Percentiles rank a stretch among this genome's conserved stretches.
Conservation (phyloP, 2,888 invertebrate genomes). For the Mantis religiosa region DNA sequence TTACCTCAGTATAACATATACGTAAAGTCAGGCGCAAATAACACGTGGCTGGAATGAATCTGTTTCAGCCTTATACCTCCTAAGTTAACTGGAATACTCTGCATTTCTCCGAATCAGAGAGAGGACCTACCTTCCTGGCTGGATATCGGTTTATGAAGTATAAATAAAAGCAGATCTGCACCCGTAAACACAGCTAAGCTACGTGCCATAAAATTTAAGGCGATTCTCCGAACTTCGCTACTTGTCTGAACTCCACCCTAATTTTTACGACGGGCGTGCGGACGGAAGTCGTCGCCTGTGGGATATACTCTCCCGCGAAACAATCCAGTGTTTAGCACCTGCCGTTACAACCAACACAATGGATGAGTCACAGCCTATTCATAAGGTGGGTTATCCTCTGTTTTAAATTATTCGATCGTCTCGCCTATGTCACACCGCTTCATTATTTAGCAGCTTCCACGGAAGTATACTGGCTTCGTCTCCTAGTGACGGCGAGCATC, state of each 20-base stretch:
- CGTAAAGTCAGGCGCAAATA: too few relatives aligned
- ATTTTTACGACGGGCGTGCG: neutral
- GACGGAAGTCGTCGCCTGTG: neutral
- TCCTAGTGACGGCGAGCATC: neutral
- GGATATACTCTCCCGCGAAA: neutral
- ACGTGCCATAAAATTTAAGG: neutral
- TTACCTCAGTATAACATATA: too few relatives aligned
- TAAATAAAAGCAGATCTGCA: neutral
- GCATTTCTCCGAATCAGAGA: too few relatives aligned
- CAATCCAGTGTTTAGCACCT: neutral
- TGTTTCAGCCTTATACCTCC: too few relatives aligned
- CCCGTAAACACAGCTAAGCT: neutral
- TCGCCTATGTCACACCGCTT: neutral
- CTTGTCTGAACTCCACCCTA: neutral
- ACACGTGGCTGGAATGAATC: too few relatives aligned
- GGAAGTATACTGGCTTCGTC: neutral
- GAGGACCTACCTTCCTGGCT: neutral
- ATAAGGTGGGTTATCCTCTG: neutral
- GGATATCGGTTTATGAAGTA: neutral
- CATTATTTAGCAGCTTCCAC: neutral
- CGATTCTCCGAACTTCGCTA: neutral
- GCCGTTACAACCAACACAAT: neutral
- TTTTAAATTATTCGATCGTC: neutral
- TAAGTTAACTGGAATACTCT: too few relatives aligned
- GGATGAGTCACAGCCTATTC: neutral